These are phyloP conservation scores for Slavum lentiscoides DNA, from an alignment of 2,888 invertebrate species.

Conservation along the genomic window DNA sequence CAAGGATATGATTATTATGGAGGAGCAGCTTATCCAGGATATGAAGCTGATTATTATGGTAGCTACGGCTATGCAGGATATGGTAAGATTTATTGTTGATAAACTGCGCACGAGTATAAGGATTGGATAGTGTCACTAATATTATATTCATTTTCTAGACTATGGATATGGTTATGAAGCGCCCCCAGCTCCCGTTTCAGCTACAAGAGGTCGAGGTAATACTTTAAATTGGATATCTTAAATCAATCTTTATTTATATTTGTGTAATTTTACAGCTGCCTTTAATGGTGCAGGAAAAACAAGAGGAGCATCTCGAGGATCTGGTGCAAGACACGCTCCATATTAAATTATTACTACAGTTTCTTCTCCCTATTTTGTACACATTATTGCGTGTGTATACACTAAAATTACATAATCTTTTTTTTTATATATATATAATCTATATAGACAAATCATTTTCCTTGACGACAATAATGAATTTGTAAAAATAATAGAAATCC, in stretches of 20 bases:
- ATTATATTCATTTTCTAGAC: conserved; percentile 21
- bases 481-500: conserved; percentile 30
- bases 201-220: conserved; percentile 46
- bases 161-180: conserved; percentile 53
- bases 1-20: conserved; percentile 52
- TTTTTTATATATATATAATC: not conserved
- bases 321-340: conserved; percentile 51
- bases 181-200: conserved; percentile 47
- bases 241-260: not conserved
- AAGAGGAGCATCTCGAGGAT: conserved; percentile 48
- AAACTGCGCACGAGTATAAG: too few species aligned
- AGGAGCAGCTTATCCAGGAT: conserved; percentile 45
- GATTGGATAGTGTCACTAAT: not conserved
- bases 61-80: conserved; percentile 48
- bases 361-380: conserved; percentile 22
- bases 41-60: conserved; percentile 50
- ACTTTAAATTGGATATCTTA: not conserved
- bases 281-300: conserved; percentile 50
- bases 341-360: conserved; percentile 28
- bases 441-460: conserved; percentile 48
- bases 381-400: conserved; percentile 44
- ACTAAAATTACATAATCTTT: conserved; percentile 39
- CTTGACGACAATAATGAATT: conserved; percentile 47
- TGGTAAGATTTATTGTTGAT: conserved; percentile 10
- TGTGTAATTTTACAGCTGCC: conserved; percentile 32